Percentiles rank a stretch among this genome's conserved stretches.
Evolutionary conservation across 2,888 invertebrate genomes (phyloP).

Genomic region (Acrobasis suavella): DNA sequence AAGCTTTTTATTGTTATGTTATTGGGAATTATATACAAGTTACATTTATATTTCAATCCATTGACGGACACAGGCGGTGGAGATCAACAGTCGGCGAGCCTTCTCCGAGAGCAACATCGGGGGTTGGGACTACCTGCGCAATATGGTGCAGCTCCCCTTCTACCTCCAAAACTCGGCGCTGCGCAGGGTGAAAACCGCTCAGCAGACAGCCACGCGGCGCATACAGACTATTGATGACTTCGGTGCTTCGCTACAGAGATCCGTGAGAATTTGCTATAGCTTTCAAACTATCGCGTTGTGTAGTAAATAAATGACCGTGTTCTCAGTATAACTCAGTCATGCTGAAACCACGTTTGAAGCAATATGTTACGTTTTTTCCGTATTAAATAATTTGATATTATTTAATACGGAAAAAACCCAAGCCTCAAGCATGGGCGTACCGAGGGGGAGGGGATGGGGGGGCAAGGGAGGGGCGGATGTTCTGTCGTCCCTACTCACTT

Average conservation of each 20-base stretch:
- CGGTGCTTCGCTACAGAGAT: slow-evolving; percentile 75
- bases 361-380: too few species aligned
- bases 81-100: slow-evolving; percentile 92
- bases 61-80: slow-evolving; percentile 86
- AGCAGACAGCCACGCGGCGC: slow-evolving; percentile 86
- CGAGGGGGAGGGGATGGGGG: too few species aligned
- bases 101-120: slow-evolving; percentile 96
- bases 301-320: too few species aligned
- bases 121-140: slow-evolving; percentile 96
- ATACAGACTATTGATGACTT: slow-evolving; percentile 81
- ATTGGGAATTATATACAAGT: neutral
- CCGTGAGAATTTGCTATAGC: slow-evolving; percentile 54
- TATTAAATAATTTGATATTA: too few species aligned
- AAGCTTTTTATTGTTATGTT: too few species aligned
- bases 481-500: too few species aligned
- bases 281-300: too few species aligned
- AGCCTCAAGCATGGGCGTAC: too few species aligned
- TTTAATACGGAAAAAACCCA: too few species aligned
- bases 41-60: neutral
- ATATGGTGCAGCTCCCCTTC: slow-evolving; percentile 98
- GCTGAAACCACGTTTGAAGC: too few species aligned
- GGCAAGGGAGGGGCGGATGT: too few species aligned
- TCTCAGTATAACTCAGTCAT: too few species aligned
- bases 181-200: slow-evolving; percentile 92
- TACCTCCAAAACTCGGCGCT: slow-evolving; percentile 98